phyloP scores from a whole-genome alignment of 2,888 invertebrate genomes.

The Cotesia congregata region DNA sequence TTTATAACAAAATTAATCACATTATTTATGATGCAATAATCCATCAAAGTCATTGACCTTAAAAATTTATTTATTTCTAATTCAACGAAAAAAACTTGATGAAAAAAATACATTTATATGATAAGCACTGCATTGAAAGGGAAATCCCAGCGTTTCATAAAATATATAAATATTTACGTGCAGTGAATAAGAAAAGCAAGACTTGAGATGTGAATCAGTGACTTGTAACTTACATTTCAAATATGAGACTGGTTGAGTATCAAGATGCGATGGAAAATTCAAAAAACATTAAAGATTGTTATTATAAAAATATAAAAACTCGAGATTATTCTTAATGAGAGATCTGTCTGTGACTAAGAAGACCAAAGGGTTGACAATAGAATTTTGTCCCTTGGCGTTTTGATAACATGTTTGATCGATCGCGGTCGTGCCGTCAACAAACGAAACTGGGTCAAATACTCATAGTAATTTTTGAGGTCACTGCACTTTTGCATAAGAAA shows the following conservation, averaged over 20 bases:
- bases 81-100: neutral
- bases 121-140: constrained; percentile 18
- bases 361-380: constrained; percentile 40
- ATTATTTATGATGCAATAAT: neutral
- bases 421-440: constrained; percentile 45
- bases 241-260: constrained; percentile 7
- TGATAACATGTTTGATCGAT: constrained; percentile 50
- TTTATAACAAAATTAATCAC: too few relatives aligned
- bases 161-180: neutral
- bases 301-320: neutral
- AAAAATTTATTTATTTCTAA: neutral
- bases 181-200: neutral
- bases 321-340: neutral
- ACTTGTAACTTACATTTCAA: constrained; percentile 6
- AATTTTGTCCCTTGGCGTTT: constrained; percentile 43
- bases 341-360: constrained; percentile 43
- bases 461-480: constrained; percentile 23
- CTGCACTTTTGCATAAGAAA: constrained; percentile 16
- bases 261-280: neutral
- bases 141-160: constrained; percentile 24
- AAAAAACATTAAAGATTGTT: constrained; percentile 11
- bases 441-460: constrained; percentile 46
- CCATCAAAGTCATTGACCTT: neutral
- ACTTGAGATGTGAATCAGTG: constrained; percentile 2
- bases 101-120: constrained; percentile 1